Base-by-base conservation (phyloP, 2,113 vertebrate species). In the Poicephalus meyeri region DNA sequence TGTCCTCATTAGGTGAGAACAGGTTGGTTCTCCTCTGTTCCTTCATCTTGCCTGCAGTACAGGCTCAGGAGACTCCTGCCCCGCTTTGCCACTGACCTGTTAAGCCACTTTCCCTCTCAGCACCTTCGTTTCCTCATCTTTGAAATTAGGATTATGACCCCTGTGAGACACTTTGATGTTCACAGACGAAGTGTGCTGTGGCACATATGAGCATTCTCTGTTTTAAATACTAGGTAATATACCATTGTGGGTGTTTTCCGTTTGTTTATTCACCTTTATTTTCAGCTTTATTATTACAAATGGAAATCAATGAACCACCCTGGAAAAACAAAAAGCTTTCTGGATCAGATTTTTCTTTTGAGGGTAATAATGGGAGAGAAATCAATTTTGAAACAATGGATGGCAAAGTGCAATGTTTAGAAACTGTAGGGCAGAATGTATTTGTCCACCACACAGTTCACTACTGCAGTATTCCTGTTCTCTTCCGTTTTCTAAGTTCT, bases 91-190 rank as follows among this genome's bases (percentile, higher is more conserved):
- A 42, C 60, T 74, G 86, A 80, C 83, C 52, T 91, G 92, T 80
- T 89, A 64, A 95, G 93, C 68, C 74, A 80, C 74, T 89, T 95
- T 95, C 74, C 77, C 84, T 83, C 72, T 93, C 66, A 77, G 31
- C 70, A 93, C 53, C 74, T 77, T 77, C 69, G 47, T 65, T 95
- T 96, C 91, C 84, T 91, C 79, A 76, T 42, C 70, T 92, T 79
- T 87, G 91, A 92, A 94, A 92, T 33, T 19, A 72, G 63, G 66
- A 95, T 91, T 87, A 91, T 13, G 29, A 89, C 89, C 63, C 92
- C 58, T 79, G 2, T 23, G 63, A 95, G 80, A 78, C 18, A 29
- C 94, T 96, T 95, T 83, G 87, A 93, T 91, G 85, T 66, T 71
- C 91, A 70, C 41, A 82, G 29, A 73, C 17, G 58, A 70, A 88